Base-by-base conservation (phyloP, 2,888 invertebrate genomes). In the Eubasilissa splendida region DNA sequence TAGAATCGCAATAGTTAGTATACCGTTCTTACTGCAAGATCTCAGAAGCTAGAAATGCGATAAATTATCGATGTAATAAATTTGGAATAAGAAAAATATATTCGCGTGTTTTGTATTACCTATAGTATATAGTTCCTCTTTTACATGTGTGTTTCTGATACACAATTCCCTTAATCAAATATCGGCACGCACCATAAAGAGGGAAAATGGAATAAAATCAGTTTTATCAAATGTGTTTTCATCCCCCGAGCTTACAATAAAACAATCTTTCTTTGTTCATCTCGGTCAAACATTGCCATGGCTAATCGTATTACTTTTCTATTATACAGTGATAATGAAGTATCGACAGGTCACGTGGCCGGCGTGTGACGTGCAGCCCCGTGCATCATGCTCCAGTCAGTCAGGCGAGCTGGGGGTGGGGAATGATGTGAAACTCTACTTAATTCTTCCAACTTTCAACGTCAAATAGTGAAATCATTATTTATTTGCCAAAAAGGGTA, bases 291-390 rank as follows among this genome's bases (percentile, higher is more conserved):
- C 50, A 68, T 50, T 42, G 50, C 52, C 56, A 22, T 60, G 50
- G 68, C 12, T 76, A 81, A 81, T 81, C 74, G 53, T 70, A 79
- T 81, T 70, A 79, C 50, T 50, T 79, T 79, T 78, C 79, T 73
- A 81, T 81, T 81, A 81, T 70, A 22, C 58, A 75, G 59, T 74
- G 75, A 42, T 54, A 81, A 79, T 79, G 68, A 76, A 74, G 77
- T 78, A 78, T 73, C 77, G 77, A 81, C 65, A 58, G 75, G 70
- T 12, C 81, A 79, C 81, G 81, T 79, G 81, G 10, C 81, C 12
- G 58, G n/a, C 78, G 42, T 66, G 54, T 59, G 59, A 71, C 70
- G 42, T 54, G 52, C 52, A 59, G 11, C 52, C 12, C 14, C 33
- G 42, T 63, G 12, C 10, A 33, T 12, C 63, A 63, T 63, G 12